Conservation (phyloP, 2,113 vertebrate genomes). For the Fulica atra region DNA sequence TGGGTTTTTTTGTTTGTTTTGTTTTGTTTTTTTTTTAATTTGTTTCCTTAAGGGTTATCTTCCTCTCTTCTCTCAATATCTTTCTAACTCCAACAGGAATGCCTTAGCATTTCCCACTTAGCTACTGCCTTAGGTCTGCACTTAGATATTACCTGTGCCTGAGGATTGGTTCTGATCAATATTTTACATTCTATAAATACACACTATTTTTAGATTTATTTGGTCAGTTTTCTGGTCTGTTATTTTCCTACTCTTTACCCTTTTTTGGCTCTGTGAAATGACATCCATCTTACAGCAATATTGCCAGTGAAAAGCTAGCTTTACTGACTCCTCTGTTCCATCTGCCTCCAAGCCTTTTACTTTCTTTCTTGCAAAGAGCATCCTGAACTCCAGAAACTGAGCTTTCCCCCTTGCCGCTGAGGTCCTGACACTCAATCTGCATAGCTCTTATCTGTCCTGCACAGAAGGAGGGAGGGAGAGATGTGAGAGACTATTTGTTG, state of each 20-base stretch:
- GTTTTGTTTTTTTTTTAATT: background rate
- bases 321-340: background rate
- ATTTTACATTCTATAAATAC: background rate
- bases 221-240: background rate
- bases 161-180: background rate
- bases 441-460: conserved; percentile 67
- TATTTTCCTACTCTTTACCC: background rate
- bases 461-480: conserved; percentile 50
- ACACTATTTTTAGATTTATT: background rate
- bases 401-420: background rate
- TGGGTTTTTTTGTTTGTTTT: no score
- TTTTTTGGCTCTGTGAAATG: background rate
- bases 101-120: background rate
- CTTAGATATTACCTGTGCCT: background rate
- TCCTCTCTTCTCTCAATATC: background rate
- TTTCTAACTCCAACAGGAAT: background rate
- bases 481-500: conserved; percentile 52
- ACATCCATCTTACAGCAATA: background rate
- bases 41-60: rapidly evolving
- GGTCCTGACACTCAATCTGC: conserved; percentile 56
- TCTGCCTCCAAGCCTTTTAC: background rate
- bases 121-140: background rate
- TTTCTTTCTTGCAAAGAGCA: background rate
- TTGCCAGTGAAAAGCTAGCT: background rate
- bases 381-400: conserved; percentile 16